A percentile compares a stretch with the other conserved stretches of the same genome.
phyloP scores from a whole-genome alignment of 1,140 invertebrate genomes.

The Drosophila varians region DNA sequence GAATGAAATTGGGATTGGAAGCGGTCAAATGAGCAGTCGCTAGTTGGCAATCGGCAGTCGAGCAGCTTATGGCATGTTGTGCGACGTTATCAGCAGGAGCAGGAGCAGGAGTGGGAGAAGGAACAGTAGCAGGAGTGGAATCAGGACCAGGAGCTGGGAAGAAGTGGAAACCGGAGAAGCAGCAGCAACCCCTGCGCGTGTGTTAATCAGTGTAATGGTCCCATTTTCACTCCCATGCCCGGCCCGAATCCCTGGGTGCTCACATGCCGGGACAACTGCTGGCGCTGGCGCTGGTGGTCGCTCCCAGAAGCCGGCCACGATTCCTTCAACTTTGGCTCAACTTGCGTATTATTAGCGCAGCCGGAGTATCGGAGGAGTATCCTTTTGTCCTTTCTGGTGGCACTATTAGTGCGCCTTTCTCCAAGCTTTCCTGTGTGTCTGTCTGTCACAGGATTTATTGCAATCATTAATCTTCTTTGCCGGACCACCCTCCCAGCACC shows the following conservation, averaged over 20 bases:
- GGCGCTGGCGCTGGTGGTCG: slow-evolving; percentile 43
- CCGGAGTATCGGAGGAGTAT: slow-evolving; percentile 56
- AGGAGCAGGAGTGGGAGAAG: not conserved
- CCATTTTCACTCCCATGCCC: slow-evolving; percentile 48
- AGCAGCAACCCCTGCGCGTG: slow-evolving; percentile 72
- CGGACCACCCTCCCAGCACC: slow-evolving; percentile 10
- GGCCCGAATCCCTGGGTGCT: slow-evolving; percentile 18
- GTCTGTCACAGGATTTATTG: slow-evolving; percentile 83
- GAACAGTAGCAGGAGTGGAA: slow-evolving; percentile 11
- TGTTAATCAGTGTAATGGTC: slow-evolving; percentile 83
- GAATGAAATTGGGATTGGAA: slow-evolving; percentile 5
- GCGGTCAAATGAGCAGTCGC: slow-evolving; percentile 71
- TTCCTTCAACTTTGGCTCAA: slow-evolving; percentile 61
- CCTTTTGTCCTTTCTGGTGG: slow-evolving; percentile 80
- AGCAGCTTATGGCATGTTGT: slow-evolving; percentile 78
- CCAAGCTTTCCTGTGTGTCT: slow-evolving; percentile 27
- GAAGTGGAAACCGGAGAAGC: not conserved
- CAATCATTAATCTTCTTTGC: slow-evolving; percentile 83
- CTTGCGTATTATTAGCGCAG: slow-evolving; percentile 74
- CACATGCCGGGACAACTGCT: slow-evolving; percentile 55
- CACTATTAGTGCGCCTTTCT: slow-evolving; percentile 70
- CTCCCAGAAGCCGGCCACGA: slow-evolving; percentile 56
- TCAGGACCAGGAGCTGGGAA: slow-evolving; percentile 11
- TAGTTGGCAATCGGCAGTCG: slow-evolving; percentile 49
- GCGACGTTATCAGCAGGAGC: slow-evolving; percentile 72